These are phyloP conservation scores for Cotesia vestalis DNA, from an alignment of 1,140 invertebrate species.

Conservation along the genomic window DNA sequence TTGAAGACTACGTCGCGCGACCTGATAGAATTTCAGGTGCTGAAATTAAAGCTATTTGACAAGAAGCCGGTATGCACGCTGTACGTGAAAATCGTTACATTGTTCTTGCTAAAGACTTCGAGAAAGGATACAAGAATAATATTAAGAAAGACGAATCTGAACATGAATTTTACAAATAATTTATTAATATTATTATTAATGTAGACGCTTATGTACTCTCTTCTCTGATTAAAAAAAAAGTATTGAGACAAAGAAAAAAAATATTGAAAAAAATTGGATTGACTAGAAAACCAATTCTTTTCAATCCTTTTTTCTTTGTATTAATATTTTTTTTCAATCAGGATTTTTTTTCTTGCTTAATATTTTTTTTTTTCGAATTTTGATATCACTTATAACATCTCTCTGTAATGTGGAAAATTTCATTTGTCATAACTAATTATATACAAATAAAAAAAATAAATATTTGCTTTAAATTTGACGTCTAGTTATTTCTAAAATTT, in stretches of 20 bases:
- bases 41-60: slow-evolving; percentile 99
- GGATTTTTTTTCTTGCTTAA: too few relatives aligned
- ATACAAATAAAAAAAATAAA: too few relatives aligned
- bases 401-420: too few relatives aligned
- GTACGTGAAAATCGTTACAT: slow-evolving; percentile 99
- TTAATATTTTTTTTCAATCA: too few relatives aligned
- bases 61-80: slow-evolving; percentile 96
- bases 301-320: too few relatives aligned
- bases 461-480: background rate
- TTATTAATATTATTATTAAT: background rate
- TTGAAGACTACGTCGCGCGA: slow-evolving; percentile 98
- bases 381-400: background rate
- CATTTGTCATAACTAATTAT: too few relatives aligned
- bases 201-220: too few relatives aligned
- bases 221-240: background rate
- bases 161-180: slow-evolving; percentile 99
- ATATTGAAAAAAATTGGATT: too few relatives aligned
- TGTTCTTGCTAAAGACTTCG: slow-evolving; percentile 98
- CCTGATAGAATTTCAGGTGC: slow-evolving; percentile 99
- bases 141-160: slow-evolving; percentile 99
- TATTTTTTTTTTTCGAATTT: slow-evolving; percentile 1
- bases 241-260: too few relatives aligned
- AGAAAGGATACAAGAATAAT: slow-evolving; percentile 99
- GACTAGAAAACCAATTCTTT: too few relatives aligned
- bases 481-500: background rate